phyloP scores from a whole-genome alignment of 2,113 vertebrate species.

The Actenoides lindsayi region DNA sequence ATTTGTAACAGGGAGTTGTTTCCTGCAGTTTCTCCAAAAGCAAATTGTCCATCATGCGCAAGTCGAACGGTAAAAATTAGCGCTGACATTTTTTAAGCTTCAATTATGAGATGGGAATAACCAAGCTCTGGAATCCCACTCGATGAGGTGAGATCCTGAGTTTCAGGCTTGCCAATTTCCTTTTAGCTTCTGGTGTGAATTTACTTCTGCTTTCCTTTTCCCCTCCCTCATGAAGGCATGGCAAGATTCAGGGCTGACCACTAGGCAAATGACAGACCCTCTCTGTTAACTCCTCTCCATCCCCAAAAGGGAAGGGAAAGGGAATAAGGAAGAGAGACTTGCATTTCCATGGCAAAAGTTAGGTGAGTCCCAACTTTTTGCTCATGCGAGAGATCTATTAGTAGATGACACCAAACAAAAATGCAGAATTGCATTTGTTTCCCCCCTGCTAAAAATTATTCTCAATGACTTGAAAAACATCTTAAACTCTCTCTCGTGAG shows the following conservation, averaged over 20 bases:
- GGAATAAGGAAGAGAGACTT: background rate
- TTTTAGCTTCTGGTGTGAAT: background rate
- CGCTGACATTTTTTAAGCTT: background rate
- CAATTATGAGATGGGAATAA: background rate
- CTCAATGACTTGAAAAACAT: background rate
- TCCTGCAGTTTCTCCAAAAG: background rate
- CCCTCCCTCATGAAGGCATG: accelerated
- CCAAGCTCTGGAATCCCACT: background rate
- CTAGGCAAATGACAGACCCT: no score
- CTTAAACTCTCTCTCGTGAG: background rate
- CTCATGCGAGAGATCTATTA: background rate
- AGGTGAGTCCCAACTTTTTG: background rate
- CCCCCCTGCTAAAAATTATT: background rate
- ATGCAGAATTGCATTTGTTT: background rate
- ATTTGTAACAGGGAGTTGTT: background rate
- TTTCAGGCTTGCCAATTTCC: background rate
- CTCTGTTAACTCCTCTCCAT: no score
- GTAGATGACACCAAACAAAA: background rate
- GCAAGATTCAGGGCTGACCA: no score
- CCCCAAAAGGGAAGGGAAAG: no score
- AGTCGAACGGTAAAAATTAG: background rate
- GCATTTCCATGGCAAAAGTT: background rate
- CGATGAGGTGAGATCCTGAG: background rate
- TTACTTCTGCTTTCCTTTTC: background rate
- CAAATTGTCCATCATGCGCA: background rate